A percentile compares a stretch with the other conserved stretches of the same genome.
Evolutionary conservation across 1,140 invertebrate genomes (phyloP).

Genomic region (Venturia canescens): DNA sequence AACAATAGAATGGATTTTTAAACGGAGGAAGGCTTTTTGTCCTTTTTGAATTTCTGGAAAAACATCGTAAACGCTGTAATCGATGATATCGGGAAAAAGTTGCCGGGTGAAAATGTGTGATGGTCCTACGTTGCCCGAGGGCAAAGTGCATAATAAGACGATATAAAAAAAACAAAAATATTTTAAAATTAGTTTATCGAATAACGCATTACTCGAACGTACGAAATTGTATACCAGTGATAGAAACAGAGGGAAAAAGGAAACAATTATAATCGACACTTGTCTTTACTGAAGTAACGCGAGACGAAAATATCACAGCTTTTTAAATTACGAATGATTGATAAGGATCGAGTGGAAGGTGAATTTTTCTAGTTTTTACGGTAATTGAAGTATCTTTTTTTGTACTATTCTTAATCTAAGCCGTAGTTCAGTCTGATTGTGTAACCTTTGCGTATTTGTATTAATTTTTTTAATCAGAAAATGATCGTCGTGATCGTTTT

Average conservation of each 20-base stretch:
- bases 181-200: constrained; percentile 59
- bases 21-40: too few relatives aligned
- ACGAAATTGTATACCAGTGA: constrained; percentile 66
- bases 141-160: constrained; percentile 70
- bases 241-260: constrained; percentile 40
- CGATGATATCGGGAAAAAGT: too few relatives aligned
- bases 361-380: constrained; percentile 54
- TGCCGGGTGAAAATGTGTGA: constrained; percentile 53
- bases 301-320: constrained; percentile 56
- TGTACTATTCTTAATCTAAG: constrained; percentile 67
- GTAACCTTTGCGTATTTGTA: constrained; percentile 41
- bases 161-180: constrained; percentile 50
- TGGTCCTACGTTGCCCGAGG: constrained; percentile 67
- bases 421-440: constrained; percentile 61
- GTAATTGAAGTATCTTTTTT: constrained; percentile 58
- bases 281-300: too few relatives aligned
- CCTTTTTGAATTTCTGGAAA: background rate
- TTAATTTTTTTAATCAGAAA: constrained; percentile 25
- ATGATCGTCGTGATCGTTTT: background rate
- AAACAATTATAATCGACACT: constrained; percentile 1
- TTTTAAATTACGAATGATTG: constrained; percentile 56
- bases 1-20: too few relatives aligned
- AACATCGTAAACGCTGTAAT: background rate
- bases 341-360: background rate
- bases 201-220: constrained; percentile 45